These are phyloP conservation scores for Heterodera schachtii DNA, from an alignment of 1,140 invertebrate species.

Conservation along the genomic window DNA sequence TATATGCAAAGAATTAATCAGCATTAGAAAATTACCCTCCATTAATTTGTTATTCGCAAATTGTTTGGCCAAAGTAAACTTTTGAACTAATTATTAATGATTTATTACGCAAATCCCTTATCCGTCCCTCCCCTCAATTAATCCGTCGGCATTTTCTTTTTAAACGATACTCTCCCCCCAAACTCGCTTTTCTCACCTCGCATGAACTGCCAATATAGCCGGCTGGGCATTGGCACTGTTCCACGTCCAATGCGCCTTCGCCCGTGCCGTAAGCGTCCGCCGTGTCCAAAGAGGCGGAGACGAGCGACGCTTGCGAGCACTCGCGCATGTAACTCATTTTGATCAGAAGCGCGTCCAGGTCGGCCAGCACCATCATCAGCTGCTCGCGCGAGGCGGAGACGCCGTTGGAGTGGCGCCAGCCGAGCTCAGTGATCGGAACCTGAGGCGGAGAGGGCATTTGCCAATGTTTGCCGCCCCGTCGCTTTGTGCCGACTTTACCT, in stretches of 20 bases:
- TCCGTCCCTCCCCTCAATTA: neutral
- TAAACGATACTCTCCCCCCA: neutral
- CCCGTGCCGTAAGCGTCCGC: conserved; percentile 77
- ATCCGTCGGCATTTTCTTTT: neutral
- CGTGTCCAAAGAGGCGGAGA: conserved; percentile 73
- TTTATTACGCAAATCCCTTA: neutral
- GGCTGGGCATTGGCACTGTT: conserved; percentile 79
- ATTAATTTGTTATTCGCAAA: too few species aligned
- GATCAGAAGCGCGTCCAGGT: conserved; percentile 73
- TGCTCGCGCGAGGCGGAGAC: conserved; percentile 80
- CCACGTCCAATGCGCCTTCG: conserved; percentile 76
- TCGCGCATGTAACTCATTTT: conserved; percentile 54
- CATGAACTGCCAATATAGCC: conserved; percentile 84
- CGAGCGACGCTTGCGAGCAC: conserved; percentile 52
- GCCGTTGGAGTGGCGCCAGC: conserved; percentile 82
- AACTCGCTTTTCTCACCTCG: conserved; percentile 68
- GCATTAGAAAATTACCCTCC: too few species aligned
- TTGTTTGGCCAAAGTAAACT: too few species aligned
- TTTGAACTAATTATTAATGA: too few species aligned
- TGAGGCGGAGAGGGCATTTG: neutral
- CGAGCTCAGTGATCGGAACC: conserved; percentile 62
- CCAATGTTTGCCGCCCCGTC: neutral
- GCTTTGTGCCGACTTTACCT: conserved; percentile 15
- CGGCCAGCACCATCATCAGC: conserved; percentile 86
- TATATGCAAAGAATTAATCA: too few species aligned